These are phyloP conservation scores for Athalia rosae DNA, from an alignment of 2,888 invertebrate species.

Conservation along the genomic window DNA sequence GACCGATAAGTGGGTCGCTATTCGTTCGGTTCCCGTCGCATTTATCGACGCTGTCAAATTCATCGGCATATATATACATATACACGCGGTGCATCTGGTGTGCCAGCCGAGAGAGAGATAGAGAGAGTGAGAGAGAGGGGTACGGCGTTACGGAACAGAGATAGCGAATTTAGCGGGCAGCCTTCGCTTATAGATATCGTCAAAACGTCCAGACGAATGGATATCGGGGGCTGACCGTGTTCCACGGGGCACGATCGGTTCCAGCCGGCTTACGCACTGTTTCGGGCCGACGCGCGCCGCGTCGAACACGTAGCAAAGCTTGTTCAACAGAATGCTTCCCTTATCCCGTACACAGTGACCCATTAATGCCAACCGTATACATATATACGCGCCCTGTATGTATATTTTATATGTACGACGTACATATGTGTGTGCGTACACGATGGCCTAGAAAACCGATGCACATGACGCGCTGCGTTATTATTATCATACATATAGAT, in stretches of 20 bases:
- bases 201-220: slow-evolving; percentile 6
- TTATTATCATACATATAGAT: too few species aligned
- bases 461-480: too few species aligned
- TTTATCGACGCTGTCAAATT: too few species aligned
- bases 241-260: slow-evolving; percentile 18
- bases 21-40: too few species aligned
- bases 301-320: slow-evolving; percentile 43
- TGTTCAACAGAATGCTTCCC: slow-evolving; percentile 45
- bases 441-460: background rate
- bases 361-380: slow-evolving; percentile 26
- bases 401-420: slow-evolving; percentile 22
- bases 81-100: too few species aligned
- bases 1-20: too few species aligned
- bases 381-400: background rate
- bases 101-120: too few species aligned
- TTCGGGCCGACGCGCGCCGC: slow-evolving; percentile 34
- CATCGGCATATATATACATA: too few species aligned
- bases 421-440: background rate
- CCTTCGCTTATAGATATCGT: background rate
- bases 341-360: slow-evolving; percentile 30
- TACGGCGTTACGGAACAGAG: too few species aligned
- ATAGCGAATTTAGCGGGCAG: too few species aligned
- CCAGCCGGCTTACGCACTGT: slow-evolving; percentile 37
- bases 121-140: too few species aligned
- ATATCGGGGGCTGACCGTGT: slow-evolving; percentile 34